Evolutionary conservation across 2,113 vertebrate species (phyloP).

Genomic region (Nanorana parkeri): DNA sequence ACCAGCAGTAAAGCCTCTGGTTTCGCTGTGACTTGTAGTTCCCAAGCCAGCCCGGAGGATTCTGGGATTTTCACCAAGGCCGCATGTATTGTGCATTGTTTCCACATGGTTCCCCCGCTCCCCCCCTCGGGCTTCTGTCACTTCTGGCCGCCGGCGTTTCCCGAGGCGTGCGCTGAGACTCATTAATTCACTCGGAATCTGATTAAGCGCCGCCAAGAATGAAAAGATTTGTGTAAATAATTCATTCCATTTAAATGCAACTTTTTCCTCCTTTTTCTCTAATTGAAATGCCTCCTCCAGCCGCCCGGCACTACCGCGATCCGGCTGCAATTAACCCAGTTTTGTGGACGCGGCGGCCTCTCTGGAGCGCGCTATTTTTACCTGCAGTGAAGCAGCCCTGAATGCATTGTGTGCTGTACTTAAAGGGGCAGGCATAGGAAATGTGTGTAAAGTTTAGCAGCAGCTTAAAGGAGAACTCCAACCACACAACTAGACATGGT

Average conservation of each 20-base stretch:
- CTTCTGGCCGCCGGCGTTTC: background rate
- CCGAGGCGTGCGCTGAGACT: background rate
- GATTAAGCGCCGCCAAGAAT: background rate
- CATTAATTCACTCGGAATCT: background rate
- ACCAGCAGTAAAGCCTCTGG: too few relatives aligned
- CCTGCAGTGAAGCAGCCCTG: too few relatives aligned
- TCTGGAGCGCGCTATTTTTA: background rate
- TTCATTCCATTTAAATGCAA: background rate
- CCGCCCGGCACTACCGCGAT: background rate
- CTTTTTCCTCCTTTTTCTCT: background rate
- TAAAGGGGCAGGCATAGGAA: background rate
- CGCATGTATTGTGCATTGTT: too few relatives aligned
- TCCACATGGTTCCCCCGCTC: too few relatives aligned
- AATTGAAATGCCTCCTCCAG: background rate
- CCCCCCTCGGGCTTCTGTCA: background rate
- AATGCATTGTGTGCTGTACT: background rate
- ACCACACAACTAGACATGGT: too few relatives aligned
- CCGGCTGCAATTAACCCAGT: background rate
- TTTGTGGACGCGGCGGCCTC: background rate
- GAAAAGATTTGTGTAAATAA: slow-evolving; percentile 16
- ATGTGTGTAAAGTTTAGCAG: too few relatives aligned
- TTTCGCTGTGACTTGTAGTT: too few relatives aligned
- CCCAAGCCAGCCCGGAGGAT: too few relatives aligned
- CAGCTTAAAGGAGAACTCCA: too few relatives aligned
- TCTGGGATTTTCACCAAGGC: too few relatives aligned